Conservation (phyloP, 2,888 invertebrate genomes). For the Spisula subtruncata region DNA sequence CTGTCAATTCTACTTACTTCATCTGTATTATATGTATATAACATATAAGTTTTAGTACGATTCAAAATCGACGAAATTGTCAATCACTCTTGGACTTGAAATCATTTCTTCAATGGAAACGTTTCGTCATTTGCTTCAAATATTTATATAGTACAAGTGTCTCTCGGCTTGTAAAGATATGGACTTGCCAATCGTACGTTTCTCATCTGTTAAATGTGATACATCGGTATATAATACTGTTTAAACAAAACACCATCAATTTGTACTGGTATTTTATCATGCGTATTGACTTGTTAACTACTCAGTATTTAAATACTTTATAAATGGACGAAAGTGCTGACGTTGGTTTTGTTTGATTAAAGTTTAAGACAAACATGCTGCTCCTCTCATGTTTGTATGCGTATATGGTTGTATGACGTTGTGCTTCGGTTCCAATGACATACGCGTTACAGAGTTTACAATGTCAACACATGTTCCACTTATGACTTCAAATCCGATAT, state of each 20-base stretch:
- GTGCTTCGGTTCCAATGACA: no score
- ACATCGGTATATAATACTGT: background rate
- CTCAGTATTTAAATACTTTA: slow-evolving; percentile 5
- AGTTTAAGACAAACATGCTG: background rate
- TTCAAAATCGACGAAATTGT: no score
- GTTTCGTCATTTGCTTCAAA: background rate
- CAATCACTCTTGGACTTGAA: background rate
- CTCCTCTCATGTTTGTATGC: background rate
- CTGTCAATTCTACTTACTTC: no score
- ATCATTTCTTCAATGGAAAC: background rate
- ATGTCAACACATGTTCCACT: no score
- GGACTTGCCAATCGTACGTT: background rate
- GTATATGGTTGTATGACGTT: background rate
- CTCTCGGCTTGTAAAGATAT: background rate
- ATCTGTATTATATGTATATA: no score
- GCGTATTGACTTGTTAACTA: slow-evolving; percentile 7
- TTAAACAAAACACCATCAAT: slow-evolving; percentile 5
- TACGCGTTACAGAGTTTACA: no score
- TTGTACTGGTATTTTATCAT: background rate
- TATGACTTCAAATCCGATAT: no score
- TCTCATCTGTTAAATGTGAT: background rate
- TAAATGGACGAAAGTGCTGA: background rate
- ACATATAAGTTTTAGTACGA: no score
- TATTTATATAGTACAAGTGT: background rate
- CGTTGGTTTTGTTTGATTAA: background rate